Percentiles rank a stretch among this genome's conserved stretches.
Conservation (phyloP, 2,888 invertebrate species). For the Rutpela maculata region DNA sequence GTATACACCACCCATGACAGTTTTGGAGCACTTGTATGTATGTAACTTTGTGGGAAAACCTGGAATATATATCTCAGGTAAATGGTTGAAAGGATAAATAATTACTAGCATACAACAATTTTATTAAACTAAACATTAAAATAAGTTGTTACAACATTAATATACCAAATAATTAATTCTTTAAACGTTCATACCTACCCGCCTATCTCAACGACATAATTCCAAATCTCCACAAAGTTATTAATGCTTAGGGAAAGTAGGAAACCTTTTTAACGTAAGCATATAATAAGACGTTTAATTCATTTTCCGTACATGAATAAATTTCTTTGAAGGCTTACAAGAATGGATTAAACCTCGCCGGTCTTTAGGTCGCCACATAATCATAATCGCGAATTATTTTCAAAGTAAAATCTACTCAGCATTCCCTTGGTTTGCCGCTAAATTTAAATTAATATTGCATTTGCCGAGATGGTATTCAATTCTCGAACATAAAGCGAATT, state of each 20-base stretch:
- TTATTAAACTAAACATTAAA: not conserved
- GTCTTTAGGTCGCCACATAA: conserved; percentile 25
- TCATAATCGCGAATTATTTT: conserved; percentile 55
- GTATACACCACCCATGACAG: no score
- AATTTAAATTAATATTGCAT: conserved; percentile 46
- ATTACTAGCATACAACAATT: not conserved
- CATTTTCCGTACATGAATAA: conserved; percentile 24
- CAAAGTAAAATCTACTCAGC: conserved; percentile 41
- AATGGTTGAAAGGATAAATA: not conserved
- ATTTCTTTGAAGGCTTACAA: conserved; percentile 30
- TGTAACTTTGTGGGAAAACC: no score
- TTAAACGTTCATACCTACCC: not conserved
- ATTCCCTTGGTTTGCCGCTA: conserved; percentile 40
- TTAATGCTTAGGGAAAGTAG: not conserved
- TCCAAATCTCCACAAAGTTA: not conserved
- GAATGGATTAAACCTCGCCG: conserved; percentile 49
- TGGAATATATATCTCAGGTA: no score
- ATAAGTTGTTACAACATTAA: not conserved
- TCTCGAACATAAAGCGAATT: conserved; percentile 30
- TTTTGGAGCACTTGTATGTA: no score
- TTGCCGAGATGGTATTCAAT: conserved; percentile 10
- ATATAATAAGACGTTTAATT: conserved; percentile 30
- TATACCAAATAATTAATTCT: not conserved
- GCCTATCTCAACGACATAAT: not conserved
- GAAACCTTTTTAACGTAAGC: conserved; percentile 1